Evolutionary conservation across 2,113 vertebrate species (phyloP).

Genomic region (Dromas ardeola): DNA sequence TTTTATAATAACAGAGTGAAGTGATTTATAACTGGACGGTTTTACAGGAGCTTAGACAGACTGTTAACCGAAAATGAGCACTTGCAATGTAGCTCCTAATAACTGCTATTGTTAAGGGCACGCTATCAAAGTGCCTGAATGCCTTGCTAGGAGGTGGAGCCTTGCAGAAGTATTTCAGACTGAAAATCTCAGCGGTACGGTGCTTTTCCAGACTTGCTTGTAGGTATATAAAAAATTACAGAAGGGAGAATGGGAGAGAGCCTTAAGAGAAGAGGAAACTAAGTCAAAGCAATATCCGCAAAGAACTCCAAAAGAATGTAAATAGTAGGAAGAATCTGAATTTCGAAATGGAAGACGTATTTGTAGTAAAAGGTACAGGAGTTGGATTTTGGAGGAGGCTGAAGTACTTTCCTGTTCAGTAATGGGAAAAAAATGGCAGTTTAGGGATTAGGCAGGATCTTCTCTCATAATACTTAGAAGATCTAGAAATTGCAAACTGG

Average conservation of each 20-base stretch:
- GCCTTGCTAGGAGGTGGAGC: not conserved
- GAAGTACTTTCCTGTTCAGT: not conserved
- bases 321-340: not conserved
- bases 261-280: not conserved
- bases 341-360: not conserved
- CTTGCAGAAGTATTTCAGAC: not conserved
- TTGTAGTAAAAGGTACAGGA: not conserved
- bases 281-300: not conserved
- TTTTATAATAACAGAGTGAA: conserved; percentile 20
- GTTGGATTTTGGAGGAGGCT: not conserved
- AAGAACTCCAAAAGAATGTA: not conserved
- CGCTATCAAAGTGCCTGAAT: not conserved
- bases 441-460: not conserved
- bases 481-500: not conserved
- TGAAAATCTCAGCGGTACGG: not conserved
- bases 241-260: not conserved
- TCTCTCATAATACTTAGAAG: not conserved
- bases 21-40: conserved; percentile 40
- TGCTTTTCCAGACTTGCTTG: not conserved
- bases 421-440: not conserved
- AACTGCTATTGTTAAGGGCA: not conserved
- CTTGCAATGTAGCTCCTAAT: not conserved
- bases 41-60: conserved; percentile 35
- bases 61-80: conserved; percentile 20
- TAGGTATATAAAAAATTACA: not conserved